phyloP scores from a whole-genome alignment of 2,113 vertebrate genomes.

The Vimba vimba region DNA sequence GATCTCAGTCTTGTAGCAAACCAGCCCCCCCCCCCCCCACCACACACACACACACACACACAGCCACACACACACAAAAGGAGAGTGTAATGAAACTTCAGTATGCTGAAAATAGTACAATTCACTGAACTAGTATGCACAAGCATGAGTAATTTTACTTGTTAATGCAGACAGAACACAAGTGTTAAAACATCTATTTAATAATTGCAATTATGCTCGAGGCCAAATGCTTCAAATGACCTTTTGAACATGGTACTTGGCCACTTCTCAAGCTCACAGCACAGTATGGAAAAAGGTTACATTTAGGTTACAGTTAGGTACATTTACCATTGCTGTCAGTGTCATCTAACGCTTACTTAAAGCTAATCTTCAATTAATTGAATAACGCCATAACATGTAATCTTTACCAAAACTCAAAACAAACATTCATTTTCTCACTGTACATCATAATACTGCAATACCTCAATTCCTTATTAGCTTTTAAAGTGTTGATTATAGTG shows the following conservation, averaged over 20 bases:
- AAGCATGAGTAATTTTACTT: background rate
- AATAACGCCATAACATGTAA: background rate
- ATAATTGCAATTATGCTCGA: background rate
- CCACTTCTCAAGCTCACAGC: background rate
- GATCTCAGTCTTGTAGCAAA: slow-evolving; percentile 34
- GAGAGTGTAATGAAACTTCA: background rate
- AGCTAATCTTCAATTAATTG: background rate
- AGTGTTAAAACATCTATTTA: background rate
- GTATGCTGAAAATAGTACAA: background rate
- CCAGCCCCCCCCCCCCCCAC: background rate
- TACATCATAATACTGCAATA: too few species aligned
- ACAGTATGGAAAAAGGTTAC: background rate
- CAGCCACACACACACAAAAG: background rate
- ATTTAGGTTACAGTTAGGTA: background rate
- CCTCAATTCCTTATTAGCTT: background rate
- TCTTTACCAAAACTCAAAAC: background rate
- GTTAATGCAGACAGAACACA: background rate
- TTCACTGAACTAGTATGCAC: background rate
- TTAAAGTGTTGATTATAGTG: background rate
- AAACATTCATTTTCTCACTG: background rate
- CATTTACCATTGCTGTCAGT: background rate
- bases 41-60: slow-evolving; percentile 1
- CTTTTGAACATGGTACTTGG: background rate
- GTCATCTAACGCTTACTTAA: background rate
- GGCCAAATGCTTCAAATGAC: background rate